phyloP scores from a whole-genome alignment of 53 echinoderm and acorn worm species.

The Paracentrotus lividus region DNA sequence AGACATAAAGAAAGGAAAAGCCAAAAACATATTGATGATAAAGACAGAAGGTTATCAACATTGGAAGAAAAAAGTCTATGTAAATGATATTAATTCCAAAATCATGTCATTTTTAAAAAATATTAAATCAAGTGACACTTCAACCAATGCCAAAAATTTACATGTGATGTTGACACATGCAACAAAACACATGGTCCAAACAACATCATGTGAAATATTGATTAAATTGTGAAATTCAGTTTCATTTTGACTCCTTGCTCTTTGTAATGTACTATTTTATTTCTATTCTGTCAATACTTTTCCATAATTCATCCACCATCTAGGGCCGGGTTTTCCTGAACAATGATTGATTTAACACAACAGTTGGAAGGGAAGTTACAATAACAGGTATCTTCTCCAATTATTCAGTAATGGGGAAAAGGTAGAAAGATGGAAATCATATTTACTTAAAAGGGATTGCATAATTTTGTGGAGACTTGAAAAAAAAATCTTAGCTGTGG shows the following conservation, averaged over 20 bases:
- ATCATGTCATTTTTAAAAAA: not conserved
- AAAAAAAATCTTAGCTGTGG: too few species aligned
- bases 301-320: constrained; percentile 6
- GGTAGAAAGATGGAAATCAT: too few species aligned
- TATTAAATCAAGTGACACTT: not conserved
- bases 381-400: too few species aligned
- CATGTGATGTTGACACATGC: not conserved
- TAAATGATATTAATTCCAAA: not conserved
- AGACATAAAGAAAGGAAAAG: not conserved
- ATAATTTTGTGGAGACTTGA: too few species aligned
- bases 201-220: constrained; percentile 29
- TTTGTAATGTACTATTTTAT: not conserved
- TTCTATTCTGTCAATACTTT: not conserved
- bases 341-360: not conserved
- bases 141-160: not conserved
- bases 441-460: too few species aligned
- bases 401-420: too few species aligned
- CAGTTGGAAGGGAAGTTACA: too few species aligned
- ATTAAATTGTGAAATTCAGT: constrained; percentile 32
- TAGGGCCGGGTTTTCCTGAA: constrained; percentile 20
- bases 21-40: not conserved
- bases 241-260: constrained; percentile 16
- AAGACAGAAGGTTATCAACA: not conserved
- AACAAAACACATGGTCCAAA: not conserved
- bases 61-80: not conserved